Evolutionary conservation across 2,888 invertebrate species (phyloP).

Genomic region (Esperia sulphurella): DNA sequence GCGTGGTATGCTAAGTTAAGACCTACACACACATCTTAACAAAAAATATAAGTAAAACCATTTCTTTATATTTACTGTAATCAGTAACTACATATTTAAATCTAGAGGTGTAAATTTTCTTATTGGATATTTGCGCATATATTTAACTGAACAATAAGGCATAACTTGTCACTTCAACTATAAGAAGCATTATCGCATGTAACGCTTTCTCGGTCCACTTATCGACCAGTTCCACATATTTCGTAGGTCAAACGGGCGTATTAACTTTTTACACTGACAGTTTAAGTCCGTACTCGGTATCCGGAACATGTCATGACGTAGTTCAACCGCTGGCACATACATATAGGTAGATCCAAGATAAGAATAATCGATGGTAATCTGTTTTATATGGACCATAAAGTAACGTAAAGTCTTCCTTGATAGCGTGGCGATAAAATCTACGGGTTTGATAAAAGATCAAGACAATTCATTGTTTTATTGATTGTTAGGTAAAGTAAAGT

Average conservation of each 20-base stretch:
- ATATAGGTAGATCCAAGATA: too few species aligned
- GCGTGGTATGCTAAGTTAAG: too few species aligned
- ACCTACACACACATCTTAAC: too few species aligned
- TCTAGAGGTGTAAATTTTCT: neutral
- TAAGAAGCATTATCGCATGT: constrained; percentile 1
- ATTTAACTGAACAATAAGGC: neutral
- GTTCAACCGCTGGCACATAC: neutral
- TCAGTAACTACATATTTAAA: neutral
- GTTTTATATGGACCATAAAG: too few species aligned
- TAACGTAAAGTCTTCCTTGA: too few species aligned
- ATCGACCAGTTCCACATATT: constrained; percentile 33
- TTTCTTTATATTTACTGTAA: neutral
- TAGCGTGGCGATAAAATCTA: too few species aligned
- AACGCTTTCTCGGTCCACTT: constrained; percentile 9
- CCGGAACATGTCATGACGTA: constrained; percentile 21
- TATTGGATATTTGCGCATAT: neutral
- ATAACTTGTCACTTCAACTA: neutral
- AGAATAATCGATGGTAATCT: too few species aligned
- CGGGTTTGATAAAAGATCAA: too few species aligned
- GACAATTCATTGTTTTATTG: too few species aligned
- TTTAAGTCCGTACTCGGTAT: constrained; percentile 27
- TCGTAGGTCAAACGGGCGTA: constrained; percentile 35
- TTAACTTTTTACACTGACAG: constrained; percentile 36
- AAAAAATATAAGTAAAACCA: too few species aligned
- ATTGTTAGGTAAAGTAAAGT: too few species aligned